Evolutionary conservation across 2,113 vertebrate genomes (phyloP).

Genomic region (Anser brachyrhynchus): DNA sequence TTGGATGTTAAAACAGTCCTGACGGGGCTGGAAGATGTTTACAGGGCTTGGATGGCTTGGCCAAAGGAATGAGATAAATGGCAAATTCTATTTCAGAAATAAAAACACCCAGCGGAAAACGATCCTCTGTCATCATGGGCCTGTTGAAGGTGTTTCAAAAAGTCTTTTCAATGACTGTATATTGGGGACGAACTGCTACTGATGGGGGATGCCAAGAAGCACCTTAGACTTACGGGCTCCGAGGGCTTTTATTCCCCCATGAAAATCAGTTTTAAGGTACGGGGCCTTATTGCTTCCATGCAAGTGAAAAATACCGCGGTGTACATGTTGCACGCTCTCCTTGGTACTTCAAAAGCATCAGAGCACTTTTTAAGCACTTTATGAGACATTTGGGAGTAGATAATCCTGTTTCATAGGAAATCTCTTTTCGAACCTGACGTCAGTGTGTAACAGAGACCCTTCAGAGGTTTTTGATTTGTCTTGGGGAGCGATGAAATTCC

Average conservation of each 20-base stretch:
- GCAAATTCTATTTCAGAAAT: neutral
- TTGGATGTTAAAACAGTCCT: neutral
- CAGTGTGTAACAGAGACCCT: neutral
- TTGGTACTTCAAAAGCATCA: slow-evolving; percentile 13
- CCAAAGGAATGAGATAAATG: neutral
- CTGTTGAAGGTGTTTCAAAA: neutral
- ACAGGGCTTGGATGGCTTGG: neutral
- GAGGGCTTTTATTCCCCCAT: neutral
- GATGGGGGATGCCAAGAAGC: neutral
- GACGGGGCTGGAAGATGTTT: neutral
- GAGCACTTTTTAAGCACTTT: neutral
- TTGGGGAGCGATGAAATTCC: neutral
- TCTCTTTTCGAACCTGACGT: neutral
- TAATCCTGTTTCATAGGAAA: neutral
- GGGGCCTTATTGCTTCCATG: neutral
- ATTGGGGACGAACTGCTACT: neutral
- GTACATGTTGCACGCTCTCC: neutral
- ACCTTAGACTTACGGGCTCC: neutral
- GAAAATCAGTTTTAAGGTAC: neutral
- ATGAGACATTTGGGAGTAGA: neutral
- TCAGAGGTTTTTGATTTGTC: neutral
- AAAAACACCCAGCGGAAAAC: neutral
- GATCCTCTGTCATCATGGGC: neutral
- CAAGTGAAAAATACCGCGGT: neutral
- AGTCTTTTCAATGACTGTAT: neutral